Evolutionary conservation across 2,113 vertebrate species (phyloP), one percentile per base, ranked within the genome.

Genomic region (Pithys albifrons): DNA sequence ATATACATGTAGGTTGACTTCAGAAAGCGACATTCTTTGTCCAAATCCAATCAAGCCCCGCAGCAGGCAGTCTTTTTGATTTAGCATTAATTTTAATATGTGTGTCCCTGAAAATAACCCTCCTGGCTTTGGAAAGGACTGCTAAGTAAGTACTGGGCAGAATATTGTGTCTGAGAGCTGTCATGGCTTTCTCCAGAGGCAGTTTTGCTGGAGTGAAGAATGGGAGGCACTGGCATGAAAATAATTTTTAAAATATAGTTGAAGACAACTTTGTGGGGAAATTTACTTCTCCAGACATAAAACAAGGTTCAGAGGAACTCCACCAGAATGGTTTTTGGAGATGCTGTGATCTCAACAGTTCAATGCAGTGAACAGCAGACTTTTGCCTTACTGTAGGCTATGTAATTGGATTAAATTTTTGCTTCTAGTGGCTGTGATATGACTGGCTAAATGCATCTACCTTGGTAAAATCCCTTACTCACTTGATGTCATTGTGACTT

Each of bases 21-120:
- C 69, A 88, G 91, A 94, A 95, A 94, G 64, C 3, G 4, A 90
- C 72, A 52, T 84, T 96, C 88, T 96, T 93, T 80, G 93, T 95
- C 79, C 95, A 88, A 88, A 91, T 88, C 92, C 79, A 96, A 90
- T 96, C 95, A 96, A 95, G 92, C 48, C 80, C 82, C 55, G 0
- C n/a, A 4, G 82, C 82, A 80, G 87, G 95, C 24, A 39, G 75
- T 57, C 65, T 43, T 95, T 96, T 88, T 91, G 75, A 91, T 94
- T 95, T 93, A 93, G 69, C 85, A 92, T 96, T 93, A 71, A 94
- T 96, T 96, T 95, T 83, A 93, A 92, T 83, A 84, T 0, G 1
- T 9, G 24, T 64, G 55, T 67, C 82, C 52, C 93, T 75, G 85
- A 92, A 90, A 95, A 93, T 86, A 93, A 91, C 79, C 27, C 82